Percentiles rank a stretch among this genome's conserved stretches.
Evolutionary conservation across 2,797 vertebrate genomes (phyloP).

Genomic region (Ctenopoma multispine): DNA sequence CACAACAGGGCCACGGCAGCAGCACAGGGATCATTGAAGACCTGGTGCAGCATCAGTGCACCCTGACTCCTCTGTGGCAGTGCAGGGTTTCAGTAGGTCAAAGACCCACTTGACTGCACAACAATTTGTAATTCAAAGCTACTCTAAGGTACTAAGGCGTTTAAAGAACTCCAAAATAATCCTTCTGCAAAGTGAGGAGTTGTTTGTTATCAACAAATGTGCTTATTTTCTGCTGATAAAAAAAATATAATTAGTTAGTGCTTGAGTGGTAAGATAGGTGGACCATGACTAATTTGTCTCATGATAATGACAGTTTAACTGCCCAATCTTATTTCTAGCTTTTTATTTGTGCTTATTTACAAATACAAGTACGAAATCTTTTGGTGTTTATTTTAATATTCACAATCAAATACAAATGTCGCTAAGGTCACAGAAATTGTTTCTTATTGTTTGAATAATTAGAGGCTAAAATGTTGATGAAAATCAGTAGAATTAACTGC

Average conservation of each 20-base stretch:
- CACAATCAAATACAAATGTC: background rate
- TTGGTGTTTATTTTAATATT: background rate
- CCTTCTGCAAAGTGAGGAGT: background rate
- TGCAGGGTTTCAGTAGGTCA: constrained; percentile 20
- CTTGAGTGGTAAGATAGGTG: background rate
- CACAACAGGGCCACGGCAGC: constrained; percentile 17
- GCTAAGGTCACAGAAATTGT: background rate
- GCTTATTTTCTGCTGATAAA: background rate
- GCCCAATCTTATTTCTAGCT: background rate
- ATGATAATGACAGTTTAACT: background rate
- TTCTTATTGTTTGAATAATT: background rate
- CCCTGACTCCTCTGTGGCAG: constrained; percentile 6
- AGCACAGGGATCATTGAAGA: constrained; percentile 27
- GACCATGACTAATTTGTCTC: background rate
- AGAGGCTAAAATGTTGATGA: background rate
- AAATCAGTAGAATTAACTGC: background rate
- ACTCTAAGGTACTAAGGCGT: background rate
- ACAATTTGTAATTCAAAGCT: background rate
- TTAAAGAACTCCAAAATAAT: background rate
- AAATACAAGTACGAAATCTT: background rate
- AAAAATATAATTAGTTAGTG: background rate
- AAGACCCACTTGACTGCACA: background rate
- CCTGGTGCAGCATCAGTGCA: constrained; percentile 24
- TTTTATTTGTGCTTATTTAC: background rate
- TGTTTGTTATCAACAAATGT: constrained; percentile 8